A percentile compares a stretch with the other conserved stretches of the same genome.
Conservation (phyloP, 1,140 invertebrate species). For the Samia ricini region DNA sequence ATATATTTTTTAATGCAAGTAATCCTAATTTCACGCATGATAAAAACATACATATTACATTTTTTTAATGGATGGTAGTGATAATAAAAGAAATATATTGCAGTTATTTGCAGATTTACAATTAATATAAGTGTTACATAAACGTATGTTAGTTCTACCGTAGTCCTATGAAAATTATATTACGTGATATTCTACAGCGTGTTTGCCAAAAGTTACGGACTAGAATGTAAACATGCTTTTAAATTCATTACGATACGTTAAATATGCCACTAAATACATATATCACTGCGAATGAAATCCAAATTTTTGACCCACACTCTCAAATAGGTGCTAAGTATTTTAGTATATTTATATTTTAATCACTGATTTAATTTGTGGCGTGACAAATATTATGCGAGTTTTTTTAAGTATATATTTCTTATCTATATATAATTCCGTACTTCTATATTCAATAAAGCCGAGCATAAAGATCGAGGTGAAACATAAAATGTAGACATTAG, state of each 20-base stretch:
- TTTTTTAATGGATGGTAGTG: background rate
- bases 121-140: background rate
- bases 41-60: slow-evolving; percentile 1
- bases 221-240: background rate
- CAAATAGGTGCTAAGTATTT: background rate
- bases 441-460: slow-evolving; percentile 10
- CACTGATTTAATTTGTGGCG: background rate
- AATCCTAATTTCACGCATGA: background rate
- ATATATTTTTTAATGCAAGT: background rate
- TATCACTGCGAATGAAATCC: background rate
- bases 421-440: background rate
- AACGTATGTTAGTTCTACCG: background rate
- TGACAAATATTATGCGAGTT: background rate
- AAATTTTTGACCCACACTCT: background rate
- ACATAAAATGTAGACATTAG: slow-evolving; percentile 41
- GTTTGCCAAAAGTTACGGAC: background rate
- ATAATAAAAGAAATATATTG: background rate
- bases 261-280: background rate
- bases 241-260: background rate
- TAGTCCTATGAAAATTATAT: background rate
- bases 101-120: background rate
- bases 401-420: background rate
- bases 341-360: background rate
- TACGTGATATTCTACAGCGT: background rate
- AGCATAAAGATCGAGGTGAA: slow-evolving; percentile 27